These are phyloP conservation scores for Siderastrea siderea DNA, from an alignment of 92 coral and sea anemone species.

Conservation along the genomic window DNA sequence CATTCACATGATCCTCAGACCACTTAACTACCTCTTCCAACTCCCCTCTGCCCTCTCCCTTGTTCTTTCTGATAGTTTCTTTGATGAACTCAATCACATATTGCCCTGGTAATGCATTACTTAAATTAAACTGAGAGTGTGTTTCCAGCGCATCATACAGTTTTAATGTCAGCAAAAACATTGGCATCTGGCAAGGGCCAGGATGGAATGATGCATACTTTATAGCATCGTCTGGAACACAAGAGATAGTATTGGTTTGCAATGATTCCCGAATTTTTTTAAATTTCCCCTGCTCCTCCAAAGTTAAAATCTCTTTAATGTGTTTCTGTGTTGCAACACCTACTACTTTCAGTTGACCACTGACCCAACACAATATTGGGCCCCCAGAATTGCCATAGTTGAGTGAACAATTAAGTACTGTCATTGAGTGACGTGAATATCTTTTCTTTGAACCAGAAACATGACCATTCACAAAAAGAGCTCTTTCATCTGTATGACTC, in stretches of 20 bases:
- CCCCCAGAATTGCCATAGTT: conserved; percentile 37
- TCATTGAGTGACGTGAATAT: neutral
- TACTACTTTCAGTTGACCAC: conserved; percentile 11
- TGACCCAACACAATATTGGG: conserved; percentile 4
- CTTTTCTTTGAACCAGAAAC: conserved; percentile 18
- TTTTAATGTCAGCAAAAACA: conserved; percentile 1
- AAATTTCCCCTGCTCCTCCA: neutral
- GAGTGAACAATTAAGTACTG: neutral
- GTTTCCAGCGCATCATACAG: conserved; percentile 26
- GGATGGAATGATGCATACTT: neutral
- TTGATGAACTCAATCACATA: neutral
- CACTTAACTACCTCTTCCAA: neutral
- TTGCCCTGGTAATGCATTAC: neutral
- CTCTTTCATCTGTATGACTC: conserved; percentile 2
- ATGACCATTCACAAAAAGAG: conserved; percentile 24
- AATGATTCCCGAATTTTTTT: neutral
- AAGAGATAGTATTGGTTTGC: neutral
- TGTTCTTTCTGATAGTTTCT: neutral
- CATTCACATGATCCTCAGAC: neutral
- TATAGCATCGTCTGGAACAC: neutral
- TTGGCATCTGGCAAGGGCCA: neutral
- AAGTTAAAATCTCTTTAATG: conserved; percentile 10
- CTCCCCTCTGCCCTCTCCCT: neutral
- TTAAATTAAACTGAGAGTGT: neutral
- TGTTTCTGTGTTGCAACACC: conserved; percentile 34